Percentiles rank a stretch among this genome's conserved stretches.
phyloP scores from a whole-genome alignment of 92 coral and sea anemone species.

The Phymanthus crucifer region DNA sequence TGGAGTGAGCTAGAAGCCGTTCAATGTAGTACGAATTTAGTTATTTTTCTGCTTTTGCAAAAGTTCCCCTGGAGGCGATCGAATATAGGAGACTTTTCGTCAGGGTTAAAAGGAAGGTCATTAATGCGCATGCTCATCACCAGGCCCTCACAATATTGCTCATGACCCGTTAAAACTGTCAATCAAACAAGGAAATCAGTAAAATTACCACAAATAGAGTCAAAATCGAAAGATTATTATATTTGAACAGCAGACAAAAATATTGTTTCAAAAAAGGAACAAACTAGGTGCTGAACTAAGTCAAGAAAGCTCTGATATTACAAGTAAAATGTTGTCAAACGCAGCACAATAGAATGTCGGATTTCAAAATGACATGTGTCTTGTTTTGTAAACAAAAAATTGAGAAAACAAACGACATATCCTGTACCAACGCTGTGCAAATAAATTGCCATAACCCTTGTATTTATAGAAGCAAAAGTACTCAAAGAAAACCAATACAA shows the following conservation, averaged over 20 bases:
- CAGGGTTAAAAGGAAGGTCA: neutral
- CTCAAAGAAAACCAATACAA: neutral
- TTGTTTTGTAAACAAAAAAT: neutral
- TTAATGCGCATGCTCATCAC: neutral
- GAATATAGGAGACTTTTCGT: too few relatives aligned
- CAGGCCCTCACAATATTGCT: neutral
- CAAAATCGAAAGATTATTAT: neutral
- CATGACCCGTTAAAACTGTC: too few relatives aligned
- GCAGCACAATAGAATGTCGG: neutral
- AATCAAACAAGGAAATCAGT: neutral
- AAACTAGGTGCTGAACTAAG: neutral
- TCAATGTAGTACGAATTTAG: too few relatives aligned
- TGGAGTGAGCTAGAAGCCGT: too few relatives aligned
- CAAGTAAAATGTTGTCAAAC: neutral
- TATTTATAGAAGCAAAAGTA: neutral
- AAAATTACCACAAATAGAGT: neutral
- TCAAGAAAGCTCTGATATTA: neutral
- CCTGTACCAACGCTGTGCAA: neutral
- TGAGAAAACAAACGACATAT: neutral
- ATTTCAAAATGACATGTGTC: neutral
- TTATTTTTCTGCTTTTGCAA: too few relatives aligned
- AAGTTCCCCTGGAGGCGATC: too few relatives aligned
- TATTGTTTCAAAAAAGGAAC: neutral
- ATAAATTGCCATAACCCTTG: neutral
- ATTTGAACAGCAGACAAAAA: neutral